Conservation (phyloP, 2,797 vertebrate species). For the Spinus pinus region DNA sequence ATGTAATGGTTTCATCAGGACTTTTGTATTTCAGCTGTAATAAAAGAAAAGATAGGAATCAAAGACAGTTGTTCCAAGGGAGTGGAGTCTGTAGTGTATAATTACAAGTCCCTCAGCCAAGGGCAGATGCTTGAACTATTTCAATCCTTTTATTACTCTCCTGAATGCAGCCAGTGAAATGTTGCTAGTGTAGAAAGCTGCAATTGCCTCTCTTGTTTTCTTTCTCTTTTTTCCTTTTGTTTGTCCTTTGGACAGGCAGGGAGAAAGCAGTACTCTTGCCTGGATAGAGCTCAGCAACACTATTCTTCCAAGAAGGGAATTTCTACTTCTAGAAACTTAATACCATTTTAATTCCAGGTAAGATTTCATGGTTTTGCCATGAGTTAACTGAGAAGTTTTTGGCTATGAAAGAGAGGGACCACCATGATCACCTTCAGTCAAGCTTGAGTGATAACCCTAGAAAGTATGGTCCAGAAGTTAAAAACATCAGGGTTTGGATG, state of each 20-base stretch:
- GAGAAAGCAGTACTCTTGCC: not conserved
- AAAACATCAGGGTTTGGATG: conserved; percentile 23
- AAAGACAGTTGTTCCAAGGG: conserved; percentile 24
- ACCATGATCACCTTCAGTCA: not conserved
- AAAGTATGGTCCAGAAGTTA: conserved; percentile 31
- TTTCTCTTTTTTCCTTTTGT: not conserved
- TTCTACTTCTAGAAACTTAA: conserved; percentile 34
- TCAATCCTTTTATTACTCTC: conserved; percentile 57
- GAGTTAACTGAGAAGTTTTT: not conserved
- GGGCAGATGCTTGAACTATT: conserved; percentile 36
- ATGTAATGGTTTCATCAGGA: conserved; percentile 67
- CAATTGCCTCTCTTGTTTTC: not conserved
- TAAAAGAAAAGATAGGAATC: conserved; percentile 37
- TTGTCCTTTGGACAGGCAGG: not conserved
- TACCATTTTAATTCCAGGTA: conserved; percentile 43
- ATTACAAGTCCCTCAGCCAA: conserved; percentile 4
- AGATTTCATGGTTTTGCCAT: conserved; percentile 23
- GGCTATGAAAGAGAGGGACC: not conserved
- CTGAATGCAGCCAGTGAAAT: conserved; percentile 9
- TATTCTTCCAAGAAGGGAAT: not conserved
- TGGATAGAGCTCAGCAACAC: not conserved
- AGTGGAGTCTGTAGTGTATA: conserved; percentile 20
- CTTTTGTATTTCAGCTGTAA: conserved; percentile 45
- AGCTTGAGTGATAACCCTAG: not conserved
- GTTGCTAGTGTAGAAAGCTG: not conserved